Evolutionary conservation across 2,113 vertebrate species (phyloP), one percentile per base, ranked within the genome.

Genomic region (Brachyistius frenatus): DNA sequence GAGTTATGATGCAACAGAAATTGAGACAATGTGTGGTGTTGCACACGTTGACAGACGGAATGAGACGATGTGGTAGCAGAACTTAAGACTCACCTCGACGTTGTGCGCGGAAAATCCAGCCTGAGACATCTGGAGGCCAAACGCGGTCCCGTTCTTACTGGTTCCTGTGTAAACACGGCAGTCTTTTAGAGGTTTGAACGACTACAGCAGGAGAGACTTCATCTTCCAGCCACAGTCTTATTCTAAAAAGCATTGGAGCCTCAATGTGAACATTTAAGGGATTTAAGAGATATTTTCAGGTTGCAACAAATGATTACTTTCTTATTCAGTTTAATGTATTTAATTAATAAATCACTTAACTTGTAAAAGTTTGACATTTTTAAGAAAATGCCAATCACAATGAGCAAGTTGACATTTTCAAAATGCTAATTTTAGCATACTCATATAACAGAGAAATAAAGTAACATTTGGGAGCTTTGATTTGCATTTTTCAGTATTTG

Each of bases 61-160:
- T 55, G 67, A 78, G 76, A 44, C n/a, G 13, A 77, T 30, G 35
- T 46, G 52, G 67, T 44, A 54, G 54, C 54, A 78, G 46, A 65
- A 64, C 55, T 83, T 30, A 88, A 35, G 23, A 85, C 95, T 95
- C 88, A 99, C 98, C 96, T 99, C 98, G 0, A 99, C 96, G 57
- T 96, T 94, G 4, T 99, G 98, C 0, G 97, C 96, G 15, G 98
- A 99, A 88, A 99, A 99, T 71, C 98, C 98, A 0, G 98, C 98
- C 92, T 99, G 98, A 14, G 98, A 99, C 98, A 99, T 99, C 88
- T 99, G 98, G 86, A 99, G 92, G 5, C 97, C 98, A 68, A 99
- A 99, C 73, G 97, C 97, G 9, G 97, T 98, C 86, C 97, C 97
- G 0, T 99, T 99, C 92, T 97, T 97, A 86, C 96, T 98, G 80